Conservation (phyloP, 2,888 invertebrate genomes). For the Xestoiulus laeticollis region DNA sequence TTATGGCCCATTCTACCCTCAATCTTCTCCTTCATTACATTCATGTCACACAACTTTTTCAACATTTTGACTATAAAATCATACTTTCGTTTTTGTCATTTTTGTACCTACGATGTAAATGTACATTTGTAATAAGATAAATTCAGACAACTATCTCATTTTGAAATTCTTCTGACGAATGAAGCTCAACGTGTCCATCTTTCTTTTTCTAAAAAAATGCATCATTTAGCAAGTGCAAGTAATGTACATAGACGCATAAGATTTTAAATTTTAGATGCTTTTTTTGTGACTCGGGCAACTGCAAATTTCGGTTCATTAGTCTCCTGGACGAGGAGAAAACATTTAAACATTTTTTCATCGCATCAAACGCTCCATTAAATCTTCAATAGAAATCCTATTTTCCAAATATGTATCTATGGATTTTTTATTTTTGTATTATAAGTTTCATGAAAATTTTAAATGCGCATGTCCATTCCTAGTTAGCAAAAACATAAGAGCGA, state of each 20-base stretch:
- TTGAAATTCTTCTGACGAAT: neutral
- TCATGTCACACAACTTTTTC: neutral
- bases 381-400: neutral
- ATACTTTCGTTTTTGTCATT: neutral
- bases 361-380: neutral
- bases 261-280: neutral
- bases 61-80: conserved; percentile 8
- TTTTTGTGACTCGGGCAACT: neutral
- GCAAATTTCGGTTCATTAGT: neutral
- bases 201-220: neutral
- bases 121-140: conserved; percentile 34
- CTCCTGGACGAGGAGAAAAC: neutral
- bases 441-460: neutral
- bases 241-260: neutral
- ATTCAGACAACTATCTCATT: neutral
- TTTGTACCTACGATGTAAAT: conserved; percentile 7
- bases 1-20: neutral
- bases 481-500: neutral
- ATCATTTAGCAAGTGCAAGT: neutral
- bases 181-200: neutral
- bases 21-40: neutral
- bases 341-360: neutral
- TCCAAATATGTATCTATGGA: conserved; percentile 21
- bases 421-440: conserved; percentile 37
- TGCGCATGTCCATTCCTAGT: neutral